Evolutionary conservation across 2,113 vertebrate genomes (phyloP).

Genomic region (Pitta sordida): DNA sequence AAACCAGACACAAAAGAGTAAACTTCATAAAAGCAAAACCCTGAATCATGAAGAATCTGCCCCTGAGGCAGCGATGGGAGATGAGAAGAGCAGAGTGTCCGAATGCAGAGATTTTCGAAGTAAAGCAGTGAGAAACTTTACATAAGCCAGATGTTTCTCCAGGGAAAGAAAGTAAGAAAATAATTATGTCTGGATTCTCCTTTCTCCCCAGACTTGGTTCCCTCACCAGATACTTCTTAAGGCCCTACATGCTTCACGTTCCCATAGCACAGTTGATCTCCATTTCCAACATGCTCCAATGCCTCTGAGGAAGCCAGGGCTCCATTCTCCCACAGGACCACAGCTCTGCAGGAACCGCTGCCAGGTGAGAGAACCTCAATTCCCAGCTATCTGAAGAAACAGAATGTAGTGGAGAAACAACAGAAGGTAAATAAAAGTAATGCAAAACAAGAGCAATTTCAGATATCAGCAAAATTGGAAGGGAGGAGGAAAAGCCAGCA

Average conservation of each 20-base stretch:
- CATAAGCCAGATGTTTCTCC: constrained; percentile 45
- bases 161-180: constrained; percentile 17
- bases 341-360: neutral
- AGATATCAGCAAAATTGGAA: neutral
- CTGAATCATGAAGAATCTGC: constrained; percentile 11
- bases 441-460: neutral
- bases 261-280: neutral
- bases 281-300: neutral
- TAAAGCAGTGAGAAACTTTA: constrained; percentile 19
- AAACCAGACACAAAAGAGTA: neutral
- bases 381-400: neutral
- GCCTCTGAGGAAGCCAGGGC: neutral
- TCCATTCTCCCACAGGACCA: neutral
- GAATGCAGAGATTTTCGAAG: neutral
- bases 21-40: constrained; percentile 30
- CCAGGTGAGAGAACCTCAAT: neutral
- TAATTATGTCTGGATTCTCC: constrained; percentile 1
- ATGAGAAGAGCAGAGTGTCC: neutral
- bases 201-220: neutral
- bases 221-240: neutral
- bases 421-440: neutral
- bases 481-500: neutral
- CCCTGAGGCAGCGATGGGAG: neutral
- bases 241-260: neutral
- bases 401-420: neutral